Evolutionary conservation across 2,888 invertebrate genomes (phyloP).

Genomic region (Drosophila emarginata): DNA sequence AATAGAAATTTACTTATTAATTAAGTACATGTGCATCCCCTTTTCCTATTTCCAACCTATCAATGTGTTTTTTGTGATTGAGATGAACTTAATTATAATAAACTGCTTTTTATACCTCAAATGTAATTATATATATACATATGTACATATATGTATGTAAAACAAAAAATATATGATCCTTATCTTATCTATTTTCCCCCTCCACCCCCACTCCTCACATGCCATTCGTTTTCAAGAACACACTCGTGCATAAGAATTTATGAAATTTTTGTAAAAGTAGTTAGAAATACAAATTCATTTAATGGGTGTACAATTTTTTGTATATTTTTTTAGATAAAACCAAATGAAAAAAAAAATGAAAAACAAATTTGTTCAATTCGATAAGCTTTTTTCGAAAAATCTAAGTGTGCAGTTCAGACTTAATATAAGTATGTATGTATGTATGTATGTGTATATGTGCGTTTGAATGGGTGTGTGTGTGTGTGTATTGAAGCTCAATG

Average conservation of each 20-base stretch:
- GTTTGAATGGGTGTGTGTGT: not conserved
- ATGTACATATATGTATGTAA: no score
- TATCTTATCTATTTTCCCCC: not conserved
- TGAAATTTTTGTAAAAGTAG: conserved; percentile 47
- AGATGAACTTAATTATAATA: conserved; percentile 11
- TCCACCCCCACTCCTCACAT: not conserved
- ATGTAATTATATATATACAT: conserved; percentile 33
- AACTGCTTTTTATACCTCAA: conserved; percentile 56
- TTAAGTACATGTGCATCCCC: conserved; percentile 17
- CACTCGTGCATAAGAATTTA: conserved; percentile 21
- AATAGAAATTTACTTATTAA: not conserved
- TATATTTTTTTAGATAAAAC: conserved; percentile 47
- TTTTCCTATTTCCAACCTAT: not conserved
- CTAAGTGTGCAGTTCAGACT: conserved; percentile 60
- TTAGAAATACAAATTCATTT: conserved; percentile 53
- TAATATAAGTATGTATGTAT: not conserved
- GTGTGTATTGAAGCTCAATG: not conserved
- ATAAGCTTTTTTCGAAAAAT: conserved; percentile 55
- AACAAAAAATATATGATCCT: not conserved
- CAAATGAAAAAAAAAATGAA: not conserved
- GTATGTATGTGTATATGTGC: not conserved
- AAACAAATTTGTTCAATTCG: conserved; percentile 59
- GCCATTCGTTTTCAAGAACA: conserved; percentile 17
- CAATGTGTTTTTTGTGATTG: not conserved
- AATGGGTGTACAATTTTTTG: conserved; percentile 53